A percentile compares a stretch with the other conserved stretches of the same genome.
These are phyloP conservation scores for Papilio glaucus DNA, from an alignment of 1,140 invertebrate genomes.

Conservation along the genomic window DNA sequence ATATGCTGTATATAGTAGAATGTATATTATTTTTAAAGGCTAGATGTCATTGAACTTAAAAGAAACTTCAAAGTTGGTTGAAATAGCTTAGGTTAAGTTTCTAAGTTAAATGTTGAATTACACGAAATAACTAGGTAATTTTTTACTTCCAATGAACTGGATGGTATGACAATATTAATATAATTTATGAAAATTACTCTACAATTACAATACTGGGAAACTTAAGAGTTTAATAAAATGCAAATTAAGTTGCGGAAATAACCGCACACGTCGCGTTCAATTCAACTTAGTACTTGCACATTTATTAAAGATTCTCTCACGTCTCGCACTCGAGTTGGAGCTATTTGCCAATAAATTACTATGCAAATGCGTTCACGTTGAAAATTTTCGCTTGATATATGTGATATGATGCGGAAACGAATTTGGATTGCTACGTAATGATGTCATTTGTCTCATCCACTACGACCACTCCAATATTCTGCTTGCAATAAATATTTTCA, in stretches of 20 bases:
- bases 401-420: conserved; percentile 15
- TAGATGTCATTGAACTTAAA: no score
- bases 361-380: conserved; percentile 24
- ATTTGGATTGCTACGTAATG: neutral
- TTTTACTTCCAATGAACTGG: no score
- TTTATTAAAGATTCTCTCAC: conserved; percentile 25
- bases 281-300: conserved; percentile 22
- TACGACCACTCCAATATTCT: neutral
- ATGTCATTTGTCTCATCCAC: neutral
- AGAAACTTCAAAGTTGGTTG: no score
- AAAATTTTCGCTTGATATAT: conserved; percentile 12
- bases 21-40: no score
- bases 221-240: neutral
- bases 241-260: conserved; percentile 21
- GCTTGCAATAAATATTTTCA: neutral
- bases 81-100: no score
- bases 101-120: no score
- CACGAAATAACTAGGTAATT: no score
- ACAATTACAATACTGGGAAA: neutral
- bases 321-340: conserved; percentile 15
- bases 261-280: conserved; percentile 22
- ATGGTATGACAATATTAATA: neutral
- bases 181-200: neutral
- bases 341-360: conserved; percentile 22
- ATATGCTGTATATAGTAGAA: no score